phyloP scores from a whole-genome alignment of 2,888 invertebrate species.

The Onchidella celtica region DNA sequence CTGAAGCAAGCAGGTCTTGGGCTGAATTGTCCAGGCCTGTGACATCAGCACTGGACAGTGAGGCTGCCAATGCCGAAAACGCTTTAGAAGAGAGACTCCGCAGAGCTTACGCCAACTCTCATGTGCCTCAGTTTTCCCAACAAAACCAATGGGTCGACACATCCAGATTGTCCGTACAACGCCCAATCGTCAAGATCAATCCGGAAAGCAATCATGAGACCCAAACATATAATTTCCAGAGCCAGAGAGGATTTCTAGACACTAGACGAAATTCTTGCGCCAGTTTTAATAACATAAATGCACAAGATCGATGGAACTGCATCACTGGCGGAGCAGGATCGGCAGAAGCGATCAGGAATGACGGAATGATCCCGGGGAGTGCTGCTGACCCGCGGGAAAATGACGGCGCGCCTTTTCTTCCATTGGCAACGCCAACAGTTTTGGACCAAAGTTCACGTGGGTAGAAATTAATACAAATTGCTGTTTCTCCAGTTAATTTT shows the following conservation, averaged over 20 bases:
- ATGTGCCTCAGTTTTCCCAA: constrained; percentile 8
- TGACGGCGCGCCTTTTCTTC: not conserved
- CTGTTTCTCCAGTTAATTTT: too few species aligned
- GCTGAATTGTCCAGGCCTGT: constrained; percentile 3
- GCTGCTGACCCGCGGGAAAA: not conserved
- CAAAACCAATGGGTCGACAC: constrained; percentile 11
- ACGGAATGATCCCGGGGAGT: not conserved
- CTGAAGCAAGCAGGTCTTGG: constrained; percentile 23
- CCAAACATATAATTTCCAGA: not conserved
- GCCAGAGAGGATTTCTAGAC: constrained; percentile 28
- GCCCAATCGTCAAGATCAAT: constrained; percentile 15
- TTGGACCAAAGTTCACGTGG: constrained; percentile 25
- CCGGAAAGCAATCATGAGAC: not conserved
- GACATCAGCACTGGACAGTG: not conserved
- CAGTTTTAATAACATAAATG: not conserved
- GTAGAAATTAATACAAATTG: too few species aligned
- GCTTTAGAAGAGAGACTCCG: constrained; percentile 32
- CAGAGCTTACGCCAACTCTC: constrained; percentile 33
- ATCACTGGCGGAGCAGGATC: not conserved
- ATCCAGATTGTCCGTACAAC: constrained; percentile 3
- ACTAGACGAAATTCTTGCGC: not conserved
- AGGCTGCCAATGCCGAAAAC: not conserved
- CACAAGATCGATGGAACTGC: constrained; percentile 34
- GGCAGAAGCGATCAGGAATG: constrained; percentile 1
- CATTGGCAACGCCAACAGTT: not conserved